Percentiles rank a stretch among this genome's conserved stretches.
Evolutionary conservation across 2,888 invertebrate species (phyloP).

Genomic region (Rapana venosa): DNA sequence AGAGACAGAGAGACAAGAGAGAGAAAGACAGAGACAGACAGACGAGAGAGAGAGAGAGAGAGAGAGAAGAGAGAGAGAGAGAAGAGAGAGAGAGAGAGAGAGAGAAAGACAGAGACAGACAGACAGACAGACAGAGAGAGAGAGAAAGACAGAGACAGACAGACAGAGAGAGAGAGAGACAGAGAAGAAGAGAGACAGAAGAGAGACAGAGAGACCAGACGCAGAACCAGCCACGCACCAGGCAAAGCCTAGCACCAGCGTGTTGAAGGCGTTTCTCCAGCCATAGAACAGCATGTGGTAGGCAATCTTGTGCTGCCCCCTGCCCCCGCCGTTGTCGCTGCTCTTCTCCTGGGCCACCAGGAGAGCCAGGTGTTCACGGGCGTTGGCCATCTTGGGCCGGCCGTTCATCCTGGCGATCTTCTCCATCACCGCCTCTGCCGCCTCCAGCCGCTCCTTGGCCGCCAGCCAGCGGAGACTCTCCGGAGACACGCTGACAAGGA

Average conservation of each 20-base stretch:
- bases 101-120: too few relatives aligned
- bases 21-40: too few relatives aligned
- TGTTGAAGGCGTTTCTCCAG: not conserved
- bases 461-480: conserved; percentile 39
- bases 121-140: too few relatives aligned
- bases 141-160: too few relatives aligned
- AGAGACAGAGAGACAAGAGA: too few relatives aligned
- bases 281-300: not conserved
- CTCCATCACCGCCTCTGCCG: conserved; percentile 32
- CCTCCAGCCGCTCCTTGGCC: conserved; percentile 34
- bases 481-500: conserved; percentile 2
- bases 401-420: conserved; percentile 39
- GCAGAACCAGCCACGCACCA: not conserved
- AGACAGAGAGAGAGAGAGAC: too few relatives aligned
- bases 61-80: too few relatives aligned
- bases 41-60: too few relatives aligned
- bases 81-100: too few relatives aligned
- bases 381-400: not conserved
- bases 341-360: conserved; percentile 28
- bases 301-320: not conserved
- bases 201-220: too few relatives aligned
- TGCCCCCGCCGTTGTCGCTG: not conserved
- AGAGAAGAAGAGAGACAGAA: too few relatives aligned
- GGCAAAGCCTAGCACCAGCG: not conserved
- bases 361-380: conserved; percentile 9